Conservation (phyloP, 2,888 invertebrate species). For the Eupithecia insigniata region DNA sequence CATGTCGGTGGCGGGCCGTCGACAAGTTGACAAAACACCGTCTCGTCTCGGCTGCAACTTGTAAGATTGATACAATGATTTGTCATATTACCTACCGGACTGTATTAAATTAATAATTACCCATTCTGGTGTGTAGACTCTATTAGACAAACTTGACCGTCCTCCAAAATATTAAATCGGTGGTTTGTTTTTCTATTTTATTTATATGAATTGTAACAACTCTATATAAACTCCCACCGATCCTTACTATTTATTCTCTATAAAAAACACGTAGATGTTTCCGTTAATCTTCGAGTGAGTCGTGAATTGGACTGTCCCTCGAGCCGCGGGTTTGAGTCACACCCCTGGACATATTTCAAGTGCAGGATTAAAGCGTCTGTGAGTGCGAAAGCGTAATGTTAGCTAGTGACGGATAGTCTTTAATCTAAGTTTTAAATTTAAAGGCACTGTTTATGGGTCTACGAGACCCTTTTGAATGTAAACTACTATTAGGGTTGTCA, state of each 20-base stretch:
- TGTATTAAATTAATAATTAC: too few species aligned
- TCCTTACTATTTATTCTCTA: slow-evolving; percentile 46
- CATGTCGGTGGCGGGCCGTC: too few species aligned
- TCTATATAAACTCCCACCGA: slow-evolving; percentile 47
- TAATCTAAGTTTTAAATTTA: slow-evolving; percentile 75
- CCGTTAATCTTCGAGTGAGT: slow-evolving; percentile 69
- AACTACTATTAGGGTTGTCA: slow-evolving; percentile 34
- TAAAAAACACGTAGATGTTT: slow-evolving; percentile 60
- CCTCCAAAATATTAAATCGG: background rate
- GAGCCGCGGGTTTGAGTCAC: slow-evolving; percentile 50
- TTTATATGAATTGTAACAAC: slow-evolving; percentile 35
- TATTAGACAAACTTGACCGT: too few species aligned
- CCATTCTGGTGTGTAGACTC: too few species aligned
- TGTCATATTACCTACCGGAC: too few species aligned
- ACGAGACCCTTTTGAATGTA: slow-evolving; percentile 46
- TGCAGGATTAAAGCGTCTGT: slow-evolving; percentile 78
- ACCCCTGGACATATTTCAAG: slow-evolving; percentile 78
- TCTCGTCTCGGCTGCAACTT: too few species aligned
- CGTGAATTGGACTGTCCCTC: slow-evolving; percentile 68
- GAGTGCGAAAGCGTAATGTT: slow-evolving; percentile 78
- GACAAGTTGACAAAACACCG: too few species aligned
- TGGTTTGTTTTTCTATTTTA: too few species aligned
- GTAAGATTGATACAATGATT: too few species aligned
- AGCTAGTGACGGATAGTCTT: slow-evolving; percentile 77
- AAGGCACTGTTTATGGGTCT: slow-evolving; percentile 64